Evolutionary conservation across 1,140 invertebrate genomes (phyloP).

Genomic region (Euura saliciscinereae): DNA sequence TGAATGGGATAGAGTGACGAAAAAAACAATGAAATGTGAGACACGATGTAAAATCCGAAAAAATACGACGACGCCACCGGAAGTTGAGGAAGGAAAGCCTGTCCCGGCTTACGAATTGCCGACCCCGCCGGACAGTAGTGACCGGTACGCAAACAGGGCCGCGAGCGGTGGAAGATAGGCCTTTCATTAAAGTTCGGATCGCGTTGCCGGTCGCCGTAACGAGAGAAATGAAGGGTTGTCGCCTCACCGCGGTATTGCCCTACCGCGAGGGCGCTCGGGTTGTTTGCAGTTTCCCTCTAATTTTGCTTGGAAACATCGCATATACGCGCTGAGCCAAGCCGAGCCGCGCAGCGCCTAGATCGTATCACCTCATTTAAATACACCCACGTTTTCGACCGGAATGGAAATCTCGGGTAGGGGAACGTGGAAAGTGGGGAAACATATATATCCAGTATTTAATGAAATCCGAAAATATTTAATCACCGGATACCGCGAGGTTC

Average conservation of each 20-base stretch:
- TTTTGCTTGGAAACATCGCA: background rate
- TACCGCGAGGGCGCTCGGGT: background rate
- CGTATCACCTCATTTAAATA: background rate
- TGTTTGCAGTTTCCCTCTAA: slow-evolving; percentile 5
- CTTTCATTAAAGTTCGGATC: slow-evolving; percentile 7
- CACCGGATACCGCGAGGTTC: no score
- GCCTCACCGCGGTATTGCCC: background rate
- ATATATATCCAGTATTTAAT: no score
- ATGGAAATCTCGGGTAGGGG: background rate
- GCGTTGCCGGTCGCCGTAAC: background rate
- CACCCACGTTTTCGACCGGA: background rate
- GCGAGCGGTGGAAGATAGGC: background rate
- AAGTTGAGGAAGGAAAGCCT: background rate
- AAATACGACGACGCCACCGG: background rate
- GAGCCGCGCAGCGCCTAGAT: background rate
- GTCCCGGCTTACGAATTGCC: background rate
- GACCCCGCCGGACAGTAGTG: background rate
- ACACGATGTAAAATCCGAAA: background rate
- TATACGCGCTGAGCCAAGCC: background rate
- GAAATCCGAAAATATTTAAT: no score
- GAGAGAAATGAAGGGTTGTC: slow-evolving; percentile 7
- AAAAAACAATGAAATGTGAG: background rate
- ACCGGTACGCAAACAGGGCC: background rate
- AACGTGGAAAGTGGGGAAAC: no score
- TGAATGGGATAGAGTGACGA: background rate